Evolutionary conservation across 2,113 vertebrate species (phyloP).

Genomic region (Ictalurus punctatus): DNA sequence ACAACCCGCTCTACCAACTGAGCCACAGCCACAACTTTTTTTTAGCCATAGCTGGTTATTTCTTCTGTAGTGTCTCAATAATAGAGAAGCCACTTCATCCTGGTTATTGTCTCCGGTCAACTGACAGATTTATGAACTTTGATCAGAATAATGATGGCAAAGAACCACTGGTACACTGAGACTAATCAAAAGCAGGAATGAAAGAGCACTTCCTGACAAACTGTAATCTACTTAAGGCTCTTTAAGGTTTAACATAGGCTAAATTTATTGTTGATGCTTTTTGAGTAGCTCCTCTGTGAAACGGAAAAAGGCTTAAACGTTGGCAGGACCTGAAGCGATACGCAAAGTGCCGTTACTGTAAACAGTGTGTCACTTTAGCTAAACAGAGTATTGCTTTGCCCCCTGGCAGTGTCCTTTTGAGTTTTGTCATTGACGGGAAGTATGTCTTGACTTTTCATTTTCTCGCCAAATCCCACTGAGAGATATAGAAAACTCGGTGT

Average conservation of each 20-base stretch:
- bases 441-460: background rate
- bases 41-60: background rate
- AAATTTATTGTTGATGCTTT: constrained; percentile 34
- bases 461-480: background rate
- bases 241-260: constrained; percentile 37
- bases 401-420: background rate
- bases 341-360: constrained; percentile 51
- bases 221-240: constrained; percentile 1
- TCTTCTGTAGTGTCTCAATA: background rate
- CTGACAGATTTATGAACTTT: constrained; percentile 14
- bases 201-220: constrained; percentile 10
- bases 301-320: constrained; percentile 42
- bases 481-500: background rate
- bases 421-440: constrained; percentile 18
- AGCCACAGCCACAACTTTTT: too few relatives aligned
- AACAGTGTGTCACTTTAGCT: constrained; percentile 49
- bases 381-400: constrained; percentile 29
- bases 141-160: background rate
- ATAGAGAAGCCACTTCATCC: background rate
- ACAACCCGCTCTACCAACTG: too few relatives aligned
- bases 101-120: background rate
- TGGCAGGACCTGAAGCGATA: constrained; percentile 4
- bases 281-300: background rate
- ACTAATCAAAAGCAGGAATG: background rate
- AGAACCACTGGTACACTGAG: constrained; percentile 5